phyloP scores from a whole-genome alignment of 2,888 invertebrate species.

The Drosophila nr. medialis region DNA sequence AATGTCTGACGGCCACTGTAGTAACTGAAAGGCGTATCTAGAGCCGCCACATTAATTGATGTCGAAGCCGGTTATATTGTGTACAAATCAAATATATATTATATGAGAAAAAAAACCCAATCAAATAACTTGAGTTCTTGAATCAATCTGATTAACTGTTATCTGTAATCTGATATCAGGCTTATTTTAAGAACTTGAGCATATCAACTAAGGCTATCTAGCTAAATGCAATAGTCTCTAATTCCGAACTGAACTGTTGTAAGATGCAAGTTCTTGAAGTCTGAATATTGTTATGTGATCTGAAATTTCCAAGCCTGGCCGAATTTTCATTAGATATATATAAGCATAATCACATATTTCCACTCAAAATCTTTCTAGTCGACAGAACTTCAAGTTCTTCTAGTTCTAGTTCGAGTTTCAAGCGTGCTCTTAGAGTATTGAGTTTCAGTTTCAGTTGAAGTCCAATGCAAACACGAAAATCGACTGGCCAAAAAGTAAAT shows the following conservation, averaged over 20 bases:
- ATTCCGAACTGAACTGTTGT: not conserved
- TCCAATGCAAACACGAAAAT: constrained; percentile 61
- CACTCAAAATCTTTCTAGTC: not conserved
- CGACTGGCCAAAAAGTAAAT: constrained; percentile 28
- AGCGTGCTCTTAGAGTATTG: not conserved
- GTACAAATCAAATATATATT: not conserved
- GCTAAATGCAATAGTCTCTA: not conserved
- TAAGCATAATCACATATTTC: not conserved
- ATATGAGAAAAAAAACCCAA: not conserved
- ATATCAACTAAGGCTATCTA: not conserved
- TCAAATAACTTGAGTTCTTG: not conserved
- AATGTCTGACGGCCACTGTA: constrained; percentile 26
- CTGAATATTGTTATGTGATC: not conserved
- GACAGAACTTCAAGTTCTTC: constrained; percentile 1
- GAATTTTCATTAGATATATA: not conserved
- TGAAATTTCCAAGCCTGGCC: fast-evolving
- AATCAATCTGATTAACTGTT: not conserved
- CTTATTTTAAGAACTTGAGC: not conserved
- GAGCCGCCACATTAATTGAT: not conserved
- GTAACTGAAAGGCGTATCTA: constrained; percentile 24
- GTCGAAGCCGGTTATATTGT: no score
- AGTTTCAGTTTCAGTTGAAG: constrained; percentile 53
- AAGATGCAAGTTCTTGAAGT: not conserved
- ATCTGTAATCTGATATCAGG: not conserved
- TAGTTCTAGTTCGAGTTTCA: constrained; percentile 20